Evolutionary conservation across 2,797 vertebrate species (phyloP).

Genomic region (Eupleurogrammus muticus): DNA sequence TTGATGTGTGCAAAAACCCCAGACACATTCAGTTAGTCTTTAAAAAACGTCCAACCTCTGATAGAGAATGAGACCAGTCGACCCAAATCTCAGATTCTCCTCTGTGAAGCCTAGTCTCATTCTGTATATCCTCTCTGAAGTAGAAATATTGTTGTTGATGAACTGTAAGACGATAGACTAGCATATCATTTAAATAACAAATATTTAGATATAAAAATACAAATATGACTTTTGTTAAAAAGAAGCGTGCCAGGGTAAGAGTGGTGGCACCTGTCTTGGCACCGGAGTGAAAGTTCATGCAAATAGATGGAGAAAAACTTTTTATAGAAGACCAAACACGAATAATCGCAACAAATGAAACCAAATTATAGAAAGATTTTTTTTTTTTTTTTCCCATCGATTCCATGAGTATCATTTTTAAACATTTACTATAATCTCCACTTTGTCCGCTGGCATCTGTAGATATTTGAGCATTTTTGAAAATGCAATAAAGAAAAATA

Average conservation of each 20-base stretch:
- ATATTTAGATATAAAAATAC: slow-evolving; percentile 99
- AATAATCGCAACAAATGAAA: slow-evolving; percentile 62
- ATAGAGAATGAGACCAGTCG: slow-evolving; percentile 82
- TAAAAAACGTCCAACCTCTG: slow-evolving; percentile 80
- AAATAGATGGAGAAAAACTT: slow-evolving; percentile 91
- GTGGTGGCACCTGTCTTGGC: slow-evolving; percentile 87
- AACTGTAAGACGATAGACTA: slow-evolving; percentile 90
- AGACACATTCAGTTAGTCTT: slow-evolving; percentile 90
- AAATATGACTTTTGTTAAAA: slow-evolving; percentile 97
- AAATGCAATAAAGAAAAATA: slow-evolving; percentile 57
- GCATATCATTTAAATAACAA: slow-evolving; percentile 97
- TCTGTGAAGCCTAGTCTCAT: slow-evolving; percentile 71
- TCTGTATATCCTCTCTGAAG: slow-evolving; percentile 83
- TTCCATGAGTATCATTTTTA: slow-evolving; percentile 70
- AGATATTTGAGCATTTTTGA: slow-evolving; percentile 64
- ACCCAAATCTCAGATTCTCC: slow-evolving; percentile 68
- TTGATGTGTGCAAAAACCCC: slow-evolving; percentile 90
- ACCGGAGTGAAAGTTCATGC: slow-evolving; percentile 95
- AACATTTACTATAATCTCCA: slow-evolving; percentile 67
- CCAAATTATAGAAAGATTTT: slow-evolving; percentile 58
- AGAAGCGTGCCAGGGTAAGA: slow-evolving; percentile 92
- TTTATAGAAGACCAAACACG: slow-evolving; percentile 83
- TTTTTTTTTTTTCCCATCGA: slow-evolving; percentile 66
- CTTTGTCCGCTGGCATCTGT: slow-evolving; percentile 76
- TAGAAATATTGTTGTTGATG: slow-evolving; percentile 89